A percentile compares a stretch with the other conserved stretches of the same genome.
phyloP scores from a whole-genome alignment of 2,888 invertebrate species.

The Aphodius granarius region DNA sequence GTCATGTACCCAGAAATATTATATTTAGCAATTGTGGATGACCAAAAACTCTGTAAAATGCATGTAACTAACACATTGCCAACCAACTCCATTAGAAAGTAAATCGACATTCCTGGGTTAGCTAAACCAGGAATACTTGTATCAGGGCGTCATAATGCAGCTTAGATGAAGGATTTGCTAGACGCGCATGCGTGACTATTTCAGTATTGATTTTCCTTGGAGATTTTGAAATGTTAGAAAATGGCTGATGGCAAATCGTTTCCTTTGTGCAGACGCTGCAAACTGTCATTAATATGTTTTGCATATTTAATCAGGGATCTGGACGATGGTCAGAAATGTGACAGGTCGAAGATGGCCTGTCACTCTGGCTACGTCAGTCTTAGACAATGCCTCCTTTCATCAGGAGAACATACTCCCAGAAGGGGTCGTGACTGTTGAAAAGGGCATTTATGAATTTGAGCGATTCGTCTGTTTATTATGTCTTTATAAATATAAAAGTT shows the following conservation, averaged over 20 bases:
- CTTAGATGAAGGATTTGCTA: not conserved
- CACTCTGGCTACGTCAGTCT: conserved; percentile 46
- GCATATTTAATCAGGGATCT: not conserved
- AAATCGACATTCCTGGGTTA: conserved; percentile 17
- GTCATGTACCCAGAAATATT: no score
- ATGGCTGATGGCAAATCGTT: not conserved
- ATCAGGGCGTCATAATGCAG: conserved; percentile 12
- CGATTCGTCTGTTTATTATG: no score
- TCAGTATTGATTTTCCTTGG: not conserved
- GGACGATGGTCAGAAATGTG: conserved; percentile 8
- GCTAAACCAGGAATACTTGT: conserved; percentile 24
- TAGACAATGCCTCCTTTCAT: conserved; percentile 29
- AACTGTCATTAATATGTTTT: not conserved
- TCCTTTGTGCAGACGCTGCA: not conserved
- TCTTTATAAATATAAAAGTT: no score
- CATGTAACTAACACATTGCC: no score
- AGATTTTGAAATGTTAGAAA: not conserved
- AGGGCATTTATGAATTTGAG: no score
- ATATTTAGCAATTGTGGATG: no score
- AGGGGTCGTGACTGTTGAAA: not conserved
- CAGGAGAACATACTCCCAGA: conserved; percentile 24
- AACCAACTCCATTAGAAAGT: not conserved
- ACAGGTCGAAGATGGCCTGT: conserved; percentile 30
- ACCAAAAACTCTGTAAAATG: no score
- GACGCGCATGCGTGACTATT: not conserved